Conservation (phyloP, 1,140 invertebrate species). For the Gyrodactylus bullatarudis region DNA sequence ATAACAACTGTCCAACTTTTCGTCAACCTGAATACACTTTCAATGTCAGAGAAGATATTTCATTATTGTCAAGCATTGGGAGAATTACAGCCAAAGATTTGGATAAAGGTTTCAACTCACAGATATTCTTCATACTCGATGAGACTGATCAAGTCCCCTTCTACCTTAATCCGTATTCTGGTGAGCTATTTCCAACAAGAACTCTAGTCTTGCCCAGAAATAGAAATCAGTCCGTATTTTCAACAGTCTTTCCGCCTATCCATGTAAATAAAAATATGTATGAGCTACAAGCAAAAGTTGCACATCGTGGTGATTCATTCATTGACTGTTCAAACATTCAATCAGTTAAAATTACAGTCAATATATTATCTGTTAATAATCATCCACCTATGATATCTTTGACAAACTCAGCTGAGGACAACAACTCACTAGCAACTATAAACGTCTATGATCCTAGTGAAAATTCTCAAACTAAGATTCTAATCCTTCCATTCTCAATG, state of each 20-base stretch:
- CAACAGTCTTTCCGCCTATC: not conserved
- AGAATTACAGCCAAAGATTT: not conserved
- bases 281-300: not conserved
- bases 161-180: not conserved
- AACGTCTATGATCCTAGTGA: not conserved
- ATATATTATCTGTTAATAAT: not conserved
- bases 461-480: not conserved
- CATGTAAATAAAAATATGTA: not conserved
- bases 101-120: not conserved
- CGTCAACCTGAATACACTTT: not conserved
- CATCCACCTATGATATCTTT: not conserved
- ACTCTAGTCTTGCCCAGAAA: not conserved
- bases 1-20: constrained; percentile 3
- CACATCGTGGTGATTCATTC: not conserved
- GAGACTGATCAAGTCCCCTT: not conserved
- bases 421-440: not conserved
- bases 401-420: not conserved
- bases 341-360: not conserved
- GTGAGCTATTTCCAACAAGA: not conserved
- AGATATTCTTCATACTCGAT: not conserved
- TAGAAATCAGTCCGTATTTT: not conserved
- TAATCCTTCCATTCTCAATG: not conserved
- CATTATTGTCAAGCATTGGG: not conserved
- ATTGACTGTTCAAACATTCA: not conserved
- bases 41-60: not conserved